A percentile compares a stretch with the other conserved stretches of the same genome.
Conservation (phyloP, 2,888 invertebrate genomes). For the Schizotus pectinicornis region DNA sequence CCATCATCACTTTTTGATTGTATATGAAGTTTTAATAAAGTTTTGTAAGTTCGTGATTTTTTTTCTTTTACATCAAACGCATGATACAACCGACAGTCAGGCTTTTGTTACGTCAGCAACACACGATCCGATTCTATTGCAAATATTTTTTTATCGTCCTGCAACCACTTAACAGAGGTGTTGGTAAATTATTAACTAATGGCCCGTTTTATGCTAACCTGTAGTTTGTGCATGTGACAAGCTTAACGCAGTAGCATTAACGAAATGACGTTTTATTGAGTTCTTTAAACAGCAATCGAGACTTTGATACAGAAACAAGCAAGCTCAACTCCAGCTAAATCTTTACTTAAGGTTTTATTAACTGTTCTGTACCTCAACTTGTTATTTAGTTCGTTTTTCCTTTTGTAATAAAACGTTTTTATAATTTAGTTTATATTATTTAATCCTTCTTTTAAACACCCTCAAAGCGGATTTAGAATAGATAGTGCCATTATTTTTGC, state of each 20-base stretch:
- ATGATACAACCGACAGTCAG: background rate
- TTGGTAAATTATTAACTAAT: slow-evolving; percentile 24
- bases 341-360: slow-evolving; percentile 31
- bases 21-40: background rate
- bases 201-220: slow-evolving; percentile 15
- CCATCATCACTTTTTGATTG: slow-evolving; percentile 4
- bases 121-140: background rate
- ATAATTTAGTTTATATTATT: slow-evolving; percentile 41
- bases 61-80: background rate
- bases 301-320: slow-evolving; percentile 49
- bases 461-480: slow-evolving; percentile 12
- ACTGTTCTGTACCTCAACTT: slow-evolving; percentile 32
- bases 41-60: background rate
- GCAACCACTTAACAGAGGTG: slow-evolving; percentile 8
- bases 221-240: slow-evolving; percentile 36
- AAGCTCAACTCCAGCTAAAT: slow-evolving; percentile 49
- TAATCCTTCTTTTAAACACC: slow-evolving; percentile 34
- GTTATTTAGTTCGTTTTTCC: slow-evolving; percentile 42
- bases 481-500: too few species aligned
- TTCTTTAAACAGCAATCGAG: slow-evolving; percentile 50
- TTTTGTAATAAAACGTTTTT: slow-evolving; percentile 46
- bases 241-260: slow-evolving; percentile 31
- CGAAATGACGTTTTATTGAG: slow-evolving; percentile 10
- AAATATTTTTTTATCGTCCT: background rate
- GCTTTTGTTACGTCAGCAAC: background rate